These are phyloP conservation scores for Vulpes vulpes DNA, from an alignment of 2,113 vertebrate genomes.

Conservation along the genomic window DNA sequence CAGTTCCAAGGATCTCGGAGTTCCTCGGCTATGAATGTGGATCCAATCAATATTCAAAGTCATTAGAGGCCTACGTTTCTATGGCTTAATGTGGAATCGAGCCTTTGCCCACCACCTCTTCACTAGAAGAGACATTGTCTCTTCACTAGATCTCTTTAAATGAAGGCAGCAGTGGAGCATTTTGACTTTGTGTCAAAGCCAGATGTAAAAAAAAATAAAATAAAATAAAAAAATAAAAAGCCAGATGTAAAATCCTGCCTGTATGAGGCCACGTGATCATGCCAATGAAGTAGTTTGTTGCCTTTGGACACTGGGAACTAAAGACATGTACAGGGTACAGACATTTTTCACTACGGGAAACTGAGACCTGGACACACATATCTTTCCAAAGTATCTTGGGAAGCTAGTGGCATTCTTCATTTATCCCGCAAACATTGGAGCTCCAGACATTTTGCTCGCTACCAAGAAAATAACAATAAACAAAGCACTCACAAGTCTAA, in stretches of 20 bases:
- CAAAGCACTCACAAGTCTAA: background rate
- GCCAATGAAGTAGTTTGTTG: background rate
- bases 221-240: background rate
- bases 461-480: constrained; percentile 17
- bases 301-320: constrained; percentile 26
- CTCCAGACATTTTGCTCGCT: background rate
- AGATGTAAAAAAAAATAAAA: background rate
- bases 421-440: constrained; percentile 25
- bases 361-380: background rate
- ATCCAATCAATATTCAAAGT: background rate
- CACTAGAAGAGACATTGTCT: no score
- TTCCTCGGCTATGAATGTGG: background rate
- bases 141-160: background rate
- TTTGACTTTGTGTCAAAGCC: background rate
- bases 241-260: background rate
- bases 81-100: background rate
- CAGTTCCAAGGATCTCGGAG: constrained; percentile 3
- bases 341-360: constrained; percentile 20
- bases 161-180: background rate
- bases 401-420: background rate
- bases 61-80: background rate
- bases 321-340: no score
- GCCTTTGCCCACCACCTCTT: background rate
- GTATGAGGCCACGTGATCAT: background rate
- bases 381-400: background rate